These are phyloP conservation scores for Drosophila simulans DNA, from an alignment of 1,140 invertebrate species.

Conservation along the genomic window DNA sequence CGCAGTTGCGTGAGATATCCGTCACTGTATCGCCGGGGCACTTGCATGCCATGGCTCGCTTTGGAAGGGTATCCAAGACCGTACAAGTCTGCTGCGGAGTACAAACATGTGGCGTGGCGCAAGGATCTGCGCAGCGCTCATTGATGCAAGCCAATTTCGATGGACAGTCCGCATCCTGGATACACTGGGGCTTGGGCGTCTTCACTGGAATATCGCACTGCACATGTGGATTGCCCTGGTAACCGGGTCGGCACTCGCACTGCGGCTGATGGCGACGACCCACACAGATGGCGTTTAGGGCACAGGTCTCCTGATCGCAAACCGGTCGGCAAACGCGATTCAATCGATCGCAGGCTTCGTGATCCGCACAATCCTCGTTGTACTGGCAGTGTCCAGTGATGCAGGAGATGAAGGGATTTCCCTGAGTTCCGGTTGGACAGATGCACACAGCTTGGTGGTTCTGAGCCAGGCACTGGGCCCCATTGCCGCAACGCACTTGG, in stretches of 20 bases:
- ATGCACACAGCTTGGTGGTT: conserved; percentile 92
- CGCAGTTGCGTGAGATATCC: conserved; percentile 88
- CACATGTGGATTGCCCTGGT: conserved; percentile 91
- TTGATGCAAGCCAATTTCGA: conserved; percentile 91
- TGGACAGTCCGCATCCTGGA: conserved; percentile 90
- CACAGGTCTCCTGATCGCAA: conserved; percentile 92
- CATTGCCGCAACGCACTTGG: conserved; percentile 89
- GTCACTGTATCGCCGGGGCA: conserved; percentile 91
- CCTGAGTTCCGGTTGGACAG: conserved; percentile 93
- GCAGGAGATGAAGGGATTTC: conserved; percentile 92
- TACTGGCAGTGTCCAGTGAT: conserved; percentile 93
- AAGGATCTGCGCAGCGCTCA: conserved; percentile 90
- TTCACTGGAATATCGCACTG: conserved; percentile 87
- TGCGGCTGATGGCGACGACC: conserved; percentile 91
- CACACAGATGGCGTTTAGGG: conserved; percentile 89
- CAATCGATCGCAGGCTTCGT: conserved; percentile 93
- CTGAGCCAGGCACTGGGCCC: conserved; percentile 90
- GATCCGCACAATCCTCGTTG: conserved; percentile 94
- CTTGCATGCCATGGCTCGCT: conserved; percentile 92
- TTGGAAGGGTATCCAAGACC: conserved; percentile 91
- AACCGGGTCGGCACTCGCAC: conserved; percentile 91
- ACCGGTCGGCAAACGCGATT: conserved; percentile 93
- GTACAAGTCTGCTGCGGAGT: conserved; percentile 90
- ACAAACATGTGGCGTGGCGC: conserved; percentile 89
- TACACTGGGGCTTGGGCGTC: conserved; percentile 88